A percentile compares a stretch with the other conserved stretches of the same genome.
Evolutionary conservation across 2,113 vertebrate species (phyloP).

Genomic region (Zosterops hypoxanthus): DNA sequence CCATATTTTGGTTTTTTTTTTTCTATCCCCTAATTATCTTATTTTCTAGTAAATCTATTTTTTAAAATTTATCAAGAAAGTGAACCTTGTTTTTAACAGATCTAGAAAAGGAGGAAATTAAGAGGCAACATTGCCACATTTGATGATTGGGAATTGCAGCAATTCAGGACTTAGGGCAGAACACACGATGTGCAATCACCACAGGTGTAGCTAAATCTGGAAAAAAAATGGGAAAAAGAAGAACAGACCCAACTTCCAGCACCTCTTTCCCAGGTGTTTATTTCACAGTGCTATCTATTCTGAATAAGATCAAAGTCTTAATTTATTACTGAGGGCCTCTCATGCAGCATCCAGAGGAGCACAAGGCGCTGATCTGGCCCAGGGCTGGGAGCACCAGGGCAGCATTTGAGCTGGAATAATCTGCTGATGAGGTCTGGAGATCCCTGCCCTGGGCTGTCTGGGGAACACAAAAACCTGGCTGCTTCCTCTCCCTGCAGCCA

Average conservation of each 20-base stretch:
- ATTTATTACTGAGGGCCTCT: neutral
- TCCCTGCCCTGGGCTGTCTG: neutral
- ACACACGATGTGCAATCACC: neutral
- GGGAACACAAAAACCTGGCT: neutral
- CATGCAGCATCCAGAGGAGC: neutral
- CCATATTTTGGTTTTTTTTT: too few species aligned
- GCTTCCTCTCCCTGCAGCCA: neutral
- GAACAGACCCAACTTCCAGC: neutral
- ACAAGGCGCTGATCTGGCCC: neutral
- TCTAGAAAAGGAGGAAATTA: neutral
- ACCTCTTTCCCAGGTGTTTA: neutral
- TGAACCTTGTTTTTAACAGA: neutral
- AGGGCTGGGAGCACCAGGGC: neutral
- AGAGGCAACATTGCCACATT: neutral
- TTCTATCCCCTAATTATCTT: too few species aligned
- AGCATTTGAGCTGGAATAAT: neutral
- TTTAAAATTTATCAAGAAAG: too few species aligned
- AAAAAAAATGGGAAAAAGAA: neutral
- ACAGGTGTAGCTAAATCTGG: neutral
- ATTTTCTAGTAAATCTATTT: too few species aligned
- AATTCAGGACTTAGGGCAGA: neutral
- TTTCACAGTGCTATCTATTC: neutral
- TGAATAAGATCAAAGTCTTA: neutral
- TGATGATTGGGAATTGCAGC: neutral
- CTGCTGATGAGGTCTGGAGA: neutral